Evolutionary conservation across 2,797 vertebrate species (phyloP).

Genomic region (Crypturellus tataupa): DNA sequence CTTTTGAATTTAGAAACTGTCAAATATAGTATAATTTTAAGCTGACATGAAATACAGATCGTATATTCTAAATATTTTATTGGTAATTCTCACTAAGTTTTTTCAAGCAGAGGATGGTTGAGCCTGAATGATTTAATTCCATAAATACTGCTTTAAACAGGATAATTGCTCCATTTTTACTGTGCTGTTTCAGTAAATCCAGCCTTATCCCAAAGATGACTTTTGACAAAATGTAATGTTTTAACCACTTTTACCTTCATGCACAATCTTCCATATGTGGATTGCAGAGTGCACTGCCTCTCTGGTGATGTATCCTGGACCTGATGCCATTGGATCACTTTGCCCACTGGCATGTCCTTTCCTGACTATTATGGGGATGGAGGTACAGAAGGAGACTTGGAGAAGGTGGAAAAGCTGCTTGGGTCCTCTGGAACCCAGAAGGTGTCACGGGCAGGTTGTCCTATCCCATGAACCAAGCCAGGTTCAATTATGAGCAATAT

Average conservation of each 20-base stretch:
- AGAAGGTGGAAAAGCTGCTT: background rate
- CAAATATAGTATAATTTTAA: background rate
- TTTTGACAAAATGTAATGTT: background rate
- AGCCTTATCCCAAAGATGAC: background rate
- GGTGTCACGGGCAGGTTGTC: rapidly evolving
- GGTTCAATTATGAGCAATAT: rapidly evolving
- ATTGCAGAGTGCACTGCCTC: background rate
- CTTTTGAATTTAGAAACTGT: background rate
- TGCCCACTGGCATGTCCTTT: background rate
- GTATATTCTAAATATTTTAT: background rate
- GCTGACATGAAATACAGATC: background rate
- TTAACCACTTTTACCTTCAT: background rate
- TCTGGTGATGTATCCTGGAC: background rate
- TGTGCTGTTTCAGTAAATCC: background rate
- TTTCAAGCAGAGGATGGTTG: background rate
- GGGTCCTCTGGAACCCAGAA: background rate
- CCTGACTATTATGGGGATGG: background rate
- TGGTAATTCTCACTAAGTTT: background rate
- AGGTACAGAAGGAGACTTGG: background rate
- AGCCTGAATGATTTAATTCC: background rate
- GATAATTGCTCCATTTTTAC: slow-evolving; percentile 10
- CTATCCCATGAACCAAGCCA: background rate
- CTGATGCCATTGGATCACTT: background rate
- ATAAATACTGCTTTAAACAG: background rate
- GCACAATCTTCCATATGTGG: background rate